phyloP scores from a whole-genome alignment of 2,888 invertebrate species.

The Melieria picta region DNA sequence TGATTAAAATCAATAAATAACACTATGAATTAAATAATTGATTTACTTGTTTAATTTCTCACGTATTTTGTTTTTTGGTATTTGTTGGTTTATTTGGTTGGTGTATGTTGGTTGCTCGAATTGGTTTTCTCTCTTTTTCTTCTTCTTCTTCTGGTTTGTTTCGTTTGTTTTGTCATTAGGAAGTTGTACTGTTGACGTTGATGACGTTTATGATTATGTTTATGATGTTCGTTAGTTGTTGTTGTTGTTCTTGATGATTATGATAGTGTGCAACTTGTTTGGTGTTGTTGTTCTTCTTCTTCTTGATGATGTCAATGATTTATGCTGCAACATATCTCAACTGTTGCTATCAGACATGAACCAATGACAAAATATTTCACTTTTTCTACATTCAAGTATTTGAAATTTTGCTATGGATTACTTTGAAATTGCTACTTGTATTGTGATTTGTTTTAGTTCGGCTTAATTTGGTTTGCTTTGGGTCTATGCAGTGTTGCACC shows the following conservation, averaged over 20 bases:
- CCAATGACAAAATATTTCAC: not conserved
- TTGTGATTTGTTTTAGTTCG: slow-evolving; percentile 1
- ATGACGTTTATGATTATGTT: slow-evolving; percentile 48
- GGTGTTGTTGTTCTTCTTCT: slow-evolving; percentile 3
- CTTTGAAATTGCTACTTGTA: slow-evolving; percentile 6
- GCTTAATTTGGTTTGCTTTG: not conserved
- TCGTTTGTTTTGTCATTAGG: slow-evolving; percentile 36
- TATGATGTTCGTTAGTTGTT: slow-evolving; percentile 39
- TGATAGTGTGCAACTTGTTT: not conserved
- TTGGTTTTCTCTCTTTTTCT: slow-evolving; percentile 10
- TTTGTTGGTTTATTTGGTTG: slow-evolving; percentile 31
- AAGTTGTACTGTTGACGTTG: slow-evolving; percentile 56
- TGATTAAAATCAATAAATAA: slow-evolving; percentile 29
- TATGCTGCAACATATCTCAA: not conserved
- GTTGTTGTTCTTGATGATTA: slow-evolving; percentile 1
- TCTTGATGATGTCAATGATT: not conserved
- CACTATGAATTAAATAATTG: slow-evolving; percentile 31
- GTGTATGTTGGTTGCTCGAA: slow-evolving; percentile 25
- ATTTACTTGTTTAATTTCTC: slow-evolving; percentile 17
- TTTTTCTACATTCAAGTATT: not conserved
- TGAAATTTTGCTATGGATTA: not conserved
- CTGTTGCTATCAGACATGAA: not conserved
- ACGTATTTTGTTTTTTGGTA: slow-evolving; percentile 33
- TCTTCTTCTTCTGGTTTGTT: slow-evolving; percentile 29
- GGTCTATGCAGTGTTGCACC: not conserved